These are phyloP conservation scores for Elegia similella DNA, from an alignment of 2,888 invertebrate species.

Conservation along the genomic window DNA sequence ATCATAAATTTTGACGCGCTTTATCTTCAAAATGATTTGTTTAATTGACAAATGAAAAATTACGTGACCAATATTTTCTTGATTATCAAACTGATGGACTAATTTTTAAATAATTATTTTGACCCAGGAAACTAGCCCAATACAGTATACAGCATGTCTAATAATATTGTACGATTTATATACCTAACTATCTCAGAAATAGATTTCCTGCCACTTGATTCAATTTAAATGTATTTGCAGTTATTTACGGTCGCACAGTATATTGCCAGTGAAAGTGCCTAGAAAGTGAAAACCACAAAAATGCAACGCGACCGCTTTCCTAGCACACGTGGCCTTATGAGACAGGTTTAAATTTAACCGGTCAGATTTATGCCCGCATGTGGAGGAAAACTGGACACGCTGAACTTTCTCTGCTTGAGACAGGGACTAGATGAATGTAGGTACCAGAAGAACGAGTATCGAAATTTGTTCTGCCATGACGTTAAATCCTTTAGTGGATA, in stretches of 20 bases:
- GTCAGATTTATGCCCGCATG: constrained; percentile 5
- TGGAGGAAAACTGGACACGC: constrained; percentile 24
- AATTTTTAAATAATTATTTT: too few species aligned
- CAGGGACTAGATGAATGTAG: background rate
- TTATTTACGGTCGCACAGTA: constrained; percentile 6
- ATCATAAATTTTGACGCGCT: too few species aligned
- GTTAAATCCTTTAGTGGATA: background rate
- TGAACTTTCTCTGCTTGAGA: constrained; percentile 21
- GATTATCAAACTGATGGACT: too few species aligned
- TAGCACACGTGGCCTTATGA: constrained; percentile 44
- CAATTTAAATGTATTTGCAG: constrained; percentile 14
- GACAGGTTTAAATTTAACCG: constrained; percentile 47
- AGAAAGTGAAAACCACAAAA: constrained; percentile 62
- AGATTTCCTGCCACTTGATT: constrained; percentile 1
- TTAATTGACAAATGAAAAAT: too few species aligned
- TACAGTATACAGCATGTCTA: too few species aligned
- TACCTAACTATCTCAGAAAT: background rate
- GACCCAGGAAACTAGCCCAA: too few species aligned
- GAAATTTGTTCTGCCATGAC: background rate
- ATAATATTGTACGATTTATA: too few species aligned
- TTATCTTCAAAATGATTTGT: too few species aligned
- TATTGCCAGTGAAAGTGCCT: constrained; percentile 53
- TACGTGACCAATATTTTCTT: too few species aligned
- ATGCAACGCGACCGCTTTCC: constrained; percentile 64
- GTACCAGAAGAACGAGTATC: background rate